A percentile compares a stretch with the other conserved stretches of the same genome.
Evolutionary conservation across 2,797 vertebrate genomes (phyloP).

Genomic region (Neosilurus hyrtlii): DNA sequence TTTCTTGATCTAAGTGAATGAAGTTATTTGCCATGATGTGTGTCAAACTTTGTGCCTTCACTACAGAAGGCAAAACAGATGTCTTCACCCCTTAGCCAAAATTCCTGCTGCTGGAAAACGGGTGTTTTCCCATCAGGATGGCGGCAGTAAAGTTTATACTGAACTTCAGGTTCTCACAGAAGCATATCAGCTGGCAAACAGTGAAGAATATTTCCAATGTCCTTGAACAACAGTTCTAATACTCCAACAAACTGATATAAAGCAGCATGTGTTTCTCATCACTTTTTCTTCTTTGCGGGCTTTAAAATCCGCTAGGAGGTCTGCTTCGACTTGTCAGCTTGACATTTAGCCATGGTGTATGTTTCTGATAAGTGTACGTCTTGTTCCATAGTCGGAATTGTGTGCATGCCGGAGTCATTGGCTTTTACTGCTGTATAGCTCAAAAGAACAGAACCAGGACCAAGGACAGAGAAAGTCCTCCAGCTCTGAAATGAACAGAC

Average conservation of each 20-base stretch:
- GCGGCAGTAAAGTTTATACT: constrained; percentile 55
- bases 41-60: constrained; percentile 65
- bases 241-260: constrained; percentile 21
- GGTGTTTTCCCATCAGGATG: constrained; percentile 58
- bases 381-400: constrained; percentile 1
- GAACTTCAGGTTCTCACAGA: constrained; percentile 46
- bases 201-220: constrained; percentile 6
- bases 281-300: background rate
- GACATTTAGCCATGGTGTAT: background rate
- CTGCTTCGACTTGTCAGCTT: background rate
- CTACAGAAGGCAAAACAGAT: constrained; percentile 73
- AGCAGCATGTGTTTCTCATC: constrained; percentile 16
- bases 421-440: constrained; percentile 33
- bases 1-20: constrained; percentile 67
- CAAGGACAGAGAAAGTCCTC: constrained; percentile 59
- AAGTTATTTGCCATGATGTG: constrained; percentile 65
- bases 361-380: background rate
- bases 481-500: constrained; percentile 37
- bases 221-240: constrained; percentile 36
- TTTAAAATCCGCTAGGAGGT: background rate
- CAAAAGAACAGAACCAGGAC: constrained; percentile 53
- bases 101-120: constrained; percentile 57
- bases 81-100: constrained; percentile 69
- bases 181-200: constrained; percentile 43
- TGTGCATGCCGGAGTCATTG: constrained; percentile 7